Percentiles rank a stretch among this genome's conserved stretches.
phyloP scores from a whole-genome alignment of 2,797 vertebrate species.

The Cyclopterus lumpus region DNA sequence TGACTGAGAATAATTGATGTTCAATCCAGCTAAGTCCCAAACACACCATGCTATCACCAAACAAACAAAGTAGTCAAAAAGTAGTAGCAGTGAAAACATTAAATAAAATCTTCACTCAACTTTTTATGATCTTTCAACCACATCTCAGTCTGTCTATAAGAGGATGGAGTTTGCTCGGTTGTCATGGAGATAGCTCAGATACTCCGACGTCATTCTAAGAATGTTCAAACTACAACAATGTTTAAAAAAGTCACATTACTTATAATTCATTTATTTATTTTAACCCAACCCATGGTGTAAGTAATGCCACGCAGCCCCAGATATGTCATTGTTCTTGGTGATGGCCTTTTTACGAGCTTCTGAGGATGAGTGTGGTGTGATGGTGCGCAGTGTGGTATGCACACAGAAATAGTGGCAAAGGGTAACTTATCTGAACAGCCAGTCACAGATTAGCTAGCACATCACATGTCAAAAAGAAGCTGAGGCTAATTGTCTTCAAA shows the following conservation, averaged over 20 bases:
- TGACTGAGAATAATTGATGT: background rate
- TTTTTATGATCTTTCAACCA: background rate
- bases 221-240: background rate
- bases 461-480: background rate
- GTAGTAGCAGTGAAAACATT: background rate
- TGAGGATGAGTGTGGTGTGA: background rate
- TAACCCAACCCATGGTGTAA: background rate
- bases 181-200: background rate
- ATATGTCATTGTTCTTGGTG: background rate
- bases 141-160: background rate
- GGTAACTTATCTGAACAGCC: background rate
- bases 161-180: background rate
- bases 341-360: background rate
- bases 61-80: background rate
- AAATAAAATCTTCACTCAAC: background rate
- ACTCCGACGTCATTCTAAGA: background rate
- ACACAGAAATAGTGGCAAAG: background rate
- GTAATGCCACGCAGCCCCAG: background rate
- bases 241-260: background rate
- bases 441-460: background rate
- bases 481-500: background rate
- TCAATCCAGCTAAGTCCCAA: background rate
- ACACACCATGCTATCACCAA: background rate
- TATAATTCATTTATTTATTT: background rate
- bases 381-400: background rate